Percentiles rank a stretch among this genome's conserved stretches.
Conservation (phyloP, 2,888 invertebrate species). For the Morinoia aosen region DNA sequence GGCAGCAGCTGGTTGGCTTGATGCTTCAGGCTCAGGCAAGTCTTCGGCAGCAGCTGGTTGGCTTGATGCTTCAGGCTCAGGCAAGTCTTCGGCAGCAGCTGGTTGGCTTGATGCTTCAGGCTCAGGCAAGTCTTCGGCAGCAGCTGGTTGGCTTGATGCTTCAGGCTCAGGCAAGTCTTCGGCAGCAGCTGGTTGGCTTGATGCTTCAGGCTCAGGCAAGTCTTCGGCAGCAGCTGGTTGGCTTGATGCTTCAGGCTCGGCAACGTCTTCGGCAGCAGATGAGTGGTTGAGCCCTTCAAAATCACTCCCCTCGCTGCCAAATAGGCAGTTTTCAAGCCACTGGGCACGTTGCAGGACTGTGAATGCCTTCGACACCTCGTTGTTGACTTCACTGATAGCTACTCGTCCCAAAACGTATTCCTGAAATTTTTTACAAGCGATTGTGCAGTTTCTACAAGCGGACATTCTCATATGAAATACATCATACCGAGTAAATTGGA, state of each 20-base stretch:
- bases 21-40: too few relatives aligned
- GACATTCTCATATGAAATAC: not conserved
- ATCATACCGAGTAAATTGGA: not conserved
- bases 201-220: too few relatives aligned
- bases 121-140: too few relatives aligned
- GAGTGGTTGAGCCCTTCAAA: not conserved
- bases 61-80: too few relatives aligned
- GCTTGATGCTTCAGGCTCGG: not conserved
- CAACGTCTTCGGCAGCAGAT: not conserved
- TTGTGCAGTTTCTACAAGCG: not conserved
- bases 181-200: too few relatives aligned
- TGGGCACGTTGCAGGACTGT: not conserved
- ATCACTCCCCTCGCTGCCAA: not conserved
- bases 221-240: not conserved
- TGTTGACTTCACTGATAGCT: not conserved
- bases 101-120: too few relatives aligned
- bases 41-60: too few relatives aligned
- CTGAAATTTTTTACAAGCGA: not conserved
- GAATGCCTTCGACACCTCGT: not conserved
- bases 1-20: too few relatives aligned
- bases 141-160: too few relatives aligned
- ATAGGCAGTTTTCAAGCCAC: not conserved
- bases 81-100: too few relatives aligned
- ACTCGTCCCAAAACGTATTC: not conserved
- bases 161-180: too few relatives aligned